Base-by-base conservation (phyloP, 2,113 vertebrate species). In the Phyllopteryx taeniolatus region DNA sequence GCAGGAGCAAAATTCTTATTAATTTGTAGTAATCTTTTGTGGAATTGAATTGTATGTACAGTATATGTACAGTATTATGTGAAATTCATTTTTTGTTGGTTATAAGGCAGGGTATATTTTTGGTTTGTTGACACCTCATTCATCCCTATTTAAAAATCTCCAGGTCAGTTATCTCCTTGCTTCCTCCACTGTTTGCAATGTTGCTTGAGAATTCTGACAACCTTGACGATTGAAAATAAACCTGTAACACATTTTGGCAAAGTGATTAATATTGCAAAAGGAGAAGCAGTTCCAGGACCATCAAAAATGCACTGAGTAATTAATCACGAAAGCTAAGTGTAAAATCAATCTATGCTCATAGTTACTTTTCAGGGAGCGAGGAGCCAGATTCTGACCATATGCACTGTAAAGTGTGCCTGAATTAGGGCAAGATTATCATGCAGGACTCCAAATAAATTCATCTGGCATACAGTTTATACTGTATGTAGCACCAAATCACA, bases 211-310 rank as follows among this genome's bases (percentile, higher is more conserved):
- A 57, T 66, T 67, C 69, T 79, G 83, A 85, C 82, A 83, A 67
- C 77, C 75, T 83, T 79, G 74, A 79, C 79, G 78, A 84, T 80
- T 84, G 83, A 85, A 88, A 85, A 87, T 87, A 88, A 86, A 88
- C 86, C 74, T 85, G 83, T 89, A 85, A 90, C 86, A 85, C 77
- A 85, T 86, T 86, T 88, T 90, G 86, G 85, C 87, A 89, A 84
- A 80, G 83, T 75, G 85, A 89, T 90, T 87, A 90, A 88, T 90
- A 89, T 90, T 91, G 80, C 83, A 91, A 85, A 82, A 86, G 80
- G 75, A 84, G 83, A 85, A 79, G 82, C 83, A 44, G 84, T 87
- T 87, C 82, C 81, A 89, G 81, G 83, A 88, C 86, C 88, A 87
- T 91, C 86, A 86, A 82, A 89, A 84, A 83, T 83, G 46, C 72